These are phyloP conservation scores for Sus cebifrons DNA, from an alignment of 2,797 vertebrate genomes.

Conservation along the genomic window DNA sequence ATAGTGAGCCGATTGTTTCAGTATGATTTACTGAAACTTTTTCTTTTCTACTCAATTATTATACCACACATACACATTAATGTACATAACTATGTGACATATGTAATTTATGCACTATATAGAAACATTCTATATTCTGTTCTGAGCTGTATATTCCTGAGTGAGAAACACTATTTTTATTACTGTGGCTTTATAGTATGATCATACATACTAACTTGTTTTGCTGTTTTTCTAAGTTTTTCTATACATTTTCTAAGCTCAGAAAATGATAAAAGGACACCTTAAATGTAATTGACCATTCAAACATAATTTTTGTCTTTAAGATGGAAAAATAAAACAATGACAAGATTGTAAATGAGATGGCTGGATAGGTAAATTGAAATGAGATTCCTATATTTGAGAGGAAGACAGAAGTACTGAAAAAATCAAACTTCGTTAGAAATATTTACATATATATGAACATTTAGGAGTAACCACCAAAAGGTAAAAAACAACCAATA, in stretches of 20 bases:
- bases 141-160: neutral
- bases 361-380: neutral
- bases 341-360: neutral
- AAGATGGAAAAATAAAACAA: neutral
- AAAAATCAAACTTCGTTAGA: neutral
- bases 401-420: neutral
- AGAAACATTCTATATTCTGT: neutral
- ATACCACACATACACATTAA: neutral
- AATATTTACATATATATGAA: neutral
- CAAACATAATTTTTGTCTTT: neutral
- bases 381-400: neutral
- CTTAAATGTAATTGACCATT: neutral
- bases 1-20: conserved; percentile 11
- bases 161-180: neutral
- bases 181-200: neutral
- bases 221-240: conserved; percentile 10
- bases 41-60: neutral
- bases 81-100: neutral
- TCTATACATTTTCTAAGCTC: neutral
- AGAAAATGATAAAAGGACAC: neutral
- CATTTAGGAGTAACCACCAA: neutral
- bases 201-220: neutral
- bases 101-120: neutral
- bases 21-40: neutral
- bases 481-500: neutral